A percentile compares a stretch with the other conserved stretches of the same genome.
Evolutionary conservation across 2,888 invertebrate species (phyloP).

Genomic region (Conops quadrifasciatus): DNA sequence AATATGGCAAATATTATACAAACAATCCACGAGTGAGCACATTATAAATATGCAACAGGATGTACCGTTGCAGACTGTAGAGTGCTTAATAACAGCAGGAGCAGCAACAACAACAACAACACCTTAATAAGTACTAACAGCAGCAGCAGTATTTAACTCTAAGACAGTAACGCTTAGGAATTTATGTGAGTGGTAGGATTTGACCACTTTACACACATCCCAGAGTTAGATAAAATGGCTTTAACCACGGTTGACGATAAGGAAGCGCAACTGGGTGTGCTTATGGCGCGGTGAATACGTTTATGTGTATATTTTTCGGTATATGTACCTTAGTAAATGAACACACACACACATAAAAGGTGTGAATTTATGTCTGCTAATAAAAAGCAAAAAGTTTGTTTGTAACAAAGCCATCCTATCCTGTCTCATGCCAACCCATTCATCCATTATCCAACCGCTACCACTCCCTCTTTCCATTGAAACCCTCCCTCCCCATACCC

Average conservation of each 20-base stretch:
- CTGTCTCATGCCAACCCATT: too few relatives aligned
- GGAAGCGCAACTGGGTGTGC: too few relatives aligned
- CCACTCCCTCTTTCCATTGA: too few relatives aligned
- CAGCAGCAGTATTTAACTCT: background rate
- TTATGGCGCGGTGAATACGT: background rate
- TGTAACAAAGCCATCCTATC: too few relatives aligned
- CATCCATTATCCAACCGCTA: too few relatives aligned
- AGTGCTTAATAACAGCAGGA: background rate
- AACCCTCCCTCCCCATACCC: background rate
- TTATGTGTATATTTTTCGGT: background rate
- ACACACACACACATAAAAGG: background rate
- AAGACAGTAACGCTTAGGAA: constrained; percentile 19
- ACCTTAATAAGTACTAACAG: background rate
- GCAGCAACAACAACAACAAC: background rate
- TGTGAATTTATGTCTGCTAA: constrained; percentile 34
- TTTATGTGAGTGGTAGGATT: constrained; percentile 21
- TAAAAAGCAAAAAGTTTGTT: constrained; percentile 25
- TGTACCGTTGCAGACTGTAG: background rate
- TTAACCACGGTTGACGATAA: too few relatives aligned
- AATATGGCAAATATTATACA: too few relatives aligned
- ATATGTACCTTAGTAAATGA: background rate
- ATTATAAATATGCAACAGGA: constrained; percentile 22
- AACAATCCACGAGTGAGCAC: too few relatives aligned
- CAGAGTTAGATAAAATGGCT: background rate
- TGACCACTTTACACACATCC: constrained; percentile 17